Conservation (phyloP, 2,888 invertebrate genomes). For the Lasioglossum zephyrum region DNA sequence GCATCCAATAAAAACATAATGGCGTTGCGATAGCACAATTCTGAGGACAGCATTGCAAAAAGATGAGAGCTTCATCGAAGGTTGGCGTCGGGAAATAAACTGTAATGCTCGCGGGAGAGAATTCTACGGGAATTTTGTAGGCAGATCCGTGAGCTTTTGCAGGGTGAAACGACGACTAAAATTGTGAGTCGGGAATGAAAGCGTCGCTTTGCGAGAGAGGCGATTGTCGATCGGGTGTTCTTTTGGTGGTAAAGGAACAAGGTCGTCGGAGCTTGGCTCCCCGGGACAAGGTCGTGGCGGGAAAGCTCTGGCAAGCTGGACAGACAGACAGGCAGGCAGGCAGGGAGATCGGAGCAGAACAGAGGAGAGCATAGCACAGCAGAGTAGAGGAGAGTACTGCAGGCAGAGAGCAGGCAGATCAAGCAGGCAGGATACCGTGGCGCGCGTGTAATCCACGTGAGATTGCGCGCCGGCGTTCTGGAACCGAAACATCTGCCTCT, state of each 20-base stretch:
- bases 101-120: neutral
- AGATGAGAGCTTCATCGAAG: neutral
- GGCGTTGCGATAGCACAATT: neutral
- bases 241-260: neutral
- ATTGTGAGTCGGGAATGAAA: neutral
- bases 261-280: neutral
- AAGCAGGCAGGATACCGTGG: conserved; percentile 14
- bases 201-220: neutral
- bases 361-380: neutral
- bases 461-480: conserved; percentile 76
- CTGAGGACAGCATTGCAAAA: neutral
- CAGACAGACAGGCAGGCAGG: conserved; percentile 17
- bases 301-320: conserved; percentile 39
- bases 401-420: neutral
- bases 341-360: neutral
- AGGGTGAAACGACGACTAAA: neutral
- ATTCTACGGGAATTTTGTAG: neutral
- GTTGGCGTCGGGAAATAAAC: neutral
- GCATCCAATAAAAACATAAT: too few species aligned
- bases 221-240: conserved; percentile 10
- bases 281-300: conserved; percentile 60
- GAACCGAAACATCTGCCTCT: conserved; percentile 61
- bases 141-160: neutral
- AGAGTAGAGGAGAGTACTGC: neutral
- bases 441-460: conserved; percentile 71